phyloP scores from a whole-genome alignment of 2,888 invertebrate genomes.

The Gandaritis pyraliata region DNA sequence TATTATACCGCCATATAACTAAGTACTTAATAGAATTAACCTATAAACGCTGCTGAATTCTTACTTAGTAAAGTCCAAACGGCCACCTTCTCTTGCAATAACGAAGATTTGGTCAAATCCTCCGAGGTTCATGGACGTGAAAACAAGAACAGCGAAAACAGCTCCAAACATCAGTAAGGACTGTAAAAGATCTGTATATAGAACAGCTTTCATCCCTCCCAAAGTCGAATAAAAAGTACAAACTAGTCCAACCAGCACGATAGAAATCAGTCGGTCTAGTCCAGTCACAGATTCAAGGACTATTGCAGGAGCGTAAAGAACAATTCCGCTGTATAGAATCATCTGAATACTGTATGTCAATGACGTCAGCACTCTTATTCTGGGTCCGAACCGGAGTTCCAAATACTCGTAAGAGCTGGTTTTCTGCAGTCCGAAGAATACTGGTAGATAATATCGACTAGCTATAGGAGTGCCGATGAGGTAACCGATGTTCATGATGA shows the following conservation, averaged over 20 bases:
- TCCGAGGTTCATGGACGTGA: conserved; percentile 88
- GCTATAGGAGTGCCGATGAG: conserved; percentile 90
- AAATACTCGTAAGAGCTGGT: conserved; percentile 97
- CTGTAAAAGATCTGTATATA: conserved; percentile 94
- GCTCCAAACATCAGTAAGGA: conserved; percentile 94
- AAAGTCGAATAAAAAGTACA: conserved; percentile 95
- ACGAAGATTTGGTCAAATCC: conserved; percentile 89
- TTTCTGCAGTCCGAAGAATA: conserved; percentile 92
- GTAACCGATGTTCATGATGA: conserved; percentile 90
- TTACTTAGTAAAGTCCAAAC: conserved; percentile 89
- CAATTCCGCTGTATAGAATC: conserved; percentile 95
- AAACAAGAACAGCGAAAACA: conserved; percentile 90
- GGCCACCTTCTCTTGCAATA: conserved; percentile 87
- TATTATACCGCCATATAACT: background rate
- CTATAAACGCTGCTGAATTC: conserved; percentile 31
- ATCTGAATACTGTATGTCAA: conserved; percentile 94
- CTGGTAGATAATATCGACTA: conserved; percentile 91
- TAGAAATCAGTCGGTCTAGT: conserved; percentile 88
- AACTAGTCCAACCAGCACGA: conserved; percentile 89
- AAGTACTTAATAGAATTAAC: too few species aligned
- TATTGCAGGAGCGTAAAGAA: conserved; percentile 96
- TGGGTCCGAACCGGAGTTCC: conserved; percentile 92
- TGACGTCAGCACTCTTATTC: conserved; percentile 90
- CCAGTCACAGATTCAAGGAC: conserved; percentile 94
- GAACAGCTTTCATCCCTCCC: conserved; percentile 96